Percentiles rank a stretch among this genome's conserved stretches.
These are phyloP conservation scores for Spinibarbus caldwelli DNA, from an alignment of 2,797 vertebrate species.

Conservation along the genomic window DNA sequence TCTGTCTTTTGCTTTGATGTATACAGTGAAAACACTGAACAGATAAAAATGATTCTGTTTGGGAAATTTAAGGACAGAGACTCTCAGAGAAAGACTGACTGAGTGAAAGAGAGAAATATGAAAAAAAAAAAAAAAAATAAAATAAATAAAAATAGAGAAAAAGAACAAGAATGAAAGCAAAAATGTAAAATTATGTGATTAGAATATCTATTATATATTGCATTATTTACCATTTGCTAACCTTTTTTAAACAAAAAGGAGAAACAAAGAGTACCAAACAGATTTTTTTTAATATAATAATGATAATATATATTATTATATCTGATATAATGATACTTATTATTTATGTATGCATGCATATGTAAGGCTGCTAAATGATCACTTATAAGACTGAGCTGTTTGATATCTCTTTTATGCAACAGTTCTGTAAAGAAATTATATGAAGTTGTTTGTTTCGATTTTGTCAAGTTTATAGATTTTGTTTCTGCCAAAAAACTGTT, in stretches of 20 bases:
- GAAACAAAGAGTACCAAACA: background rate
- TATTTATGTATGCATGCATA: too few relatives aligned
- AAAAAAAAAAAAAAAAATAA: too few relatives aligned
- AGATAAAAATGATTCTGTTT: background rate
- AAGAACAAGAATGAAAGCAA: background rate
- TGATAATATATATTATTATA: background rate
- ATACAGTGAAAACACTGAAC: slow-evolving; percentile 36
- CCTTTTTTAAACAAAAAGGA: background rate
- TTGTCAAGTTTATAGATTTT: too few relatives aligned
- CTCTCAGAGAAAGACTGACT: background rate
- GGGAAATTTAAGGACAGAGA: background rate
- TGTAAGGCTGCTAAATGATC: too few relatives aligned
- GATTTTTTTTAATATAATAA: background rate
- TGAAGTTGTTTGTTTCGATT: too few relatives aligned
- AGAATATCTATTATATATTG: background rate
- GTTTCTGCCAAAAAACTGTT: too few relatives aligned
- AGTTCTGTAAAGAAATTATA: too few relatives aligned
- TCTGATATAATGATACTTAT: too few relatives aligned
- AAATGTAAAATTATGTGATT: background rate
- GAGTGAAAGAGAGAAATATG: background rate
- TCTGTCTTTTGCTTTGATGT: slow-evolving; percentile 48
- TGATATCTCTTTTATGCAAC: too few relatives aligned
- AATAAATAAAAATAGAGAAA: too few relatives aligned
- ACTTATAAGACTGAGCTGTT: too few relatives aligned
- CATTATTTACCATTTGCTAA: slow-evolving; percentile 7